Conservation (phyloP, 2,888 invertebrate species). For the Lepidochitona cinerea region DNA sequence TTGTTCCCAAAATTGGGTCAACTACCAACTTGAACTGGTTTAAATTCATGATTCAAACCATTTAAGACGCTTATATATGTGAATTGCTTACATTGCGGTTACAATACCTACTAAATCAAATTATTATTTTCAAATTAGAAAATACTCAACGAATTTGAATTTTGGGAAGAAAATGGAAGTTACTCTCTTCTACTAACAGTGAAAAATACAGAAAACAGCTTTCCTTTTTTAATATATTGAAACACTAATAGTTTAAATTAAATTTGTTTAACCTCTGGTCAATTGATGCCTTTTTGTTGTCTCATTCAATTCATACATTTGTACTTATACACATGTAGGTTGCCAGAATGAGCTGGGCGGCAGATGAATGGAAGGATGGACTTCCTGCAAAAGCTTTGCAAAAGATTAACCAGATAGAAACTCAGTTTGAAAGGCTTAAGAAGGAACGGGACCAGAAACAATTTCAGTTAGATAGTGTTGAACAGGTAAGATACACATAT, state of each 20-base stretch:
- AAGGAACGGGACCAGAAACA: conserved; percentile 65
- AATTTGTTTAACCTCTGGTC: not conserved
- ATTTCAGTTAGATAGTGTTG: conserved; percentile 63
- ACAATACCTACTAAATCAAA: no score
- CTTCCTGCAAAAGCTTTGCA: conserved; percentile 57
- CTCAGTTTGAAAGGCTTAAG: conserved; percentile 51
- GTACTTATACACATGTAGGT: not conserved
- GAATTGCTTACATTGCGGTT: no score
- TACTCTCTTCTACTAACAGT: no score
- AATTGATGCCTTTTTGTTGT: not conserved
- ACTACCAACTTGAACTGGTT: no score
- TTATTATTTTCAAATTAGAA: no score
- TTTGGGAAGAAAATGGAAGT: no score
- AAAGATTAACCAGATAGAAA: conserved; percentile 60
- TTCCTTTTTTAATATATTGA: not conserved
- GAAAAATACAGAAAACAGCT: not conserved
- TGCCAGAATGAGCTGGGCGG: conserved; percentile 63
- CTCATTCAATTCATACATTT: not conserved
- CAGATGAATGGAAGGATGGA: conserved; percentile 66
- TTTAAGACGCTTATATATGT: no score
- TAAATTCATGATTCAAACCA: no score
- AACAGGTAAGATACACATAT: conserved; percentile 50
- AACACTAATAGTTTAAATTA: not conserved
- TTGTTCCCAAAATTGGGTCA: no score
- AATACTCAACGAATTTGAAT: no score